Evolutionary conservation across 2,888 invertebrate species (phyloP).

Genomic region (Tuberolachnus salignus): DNA sequence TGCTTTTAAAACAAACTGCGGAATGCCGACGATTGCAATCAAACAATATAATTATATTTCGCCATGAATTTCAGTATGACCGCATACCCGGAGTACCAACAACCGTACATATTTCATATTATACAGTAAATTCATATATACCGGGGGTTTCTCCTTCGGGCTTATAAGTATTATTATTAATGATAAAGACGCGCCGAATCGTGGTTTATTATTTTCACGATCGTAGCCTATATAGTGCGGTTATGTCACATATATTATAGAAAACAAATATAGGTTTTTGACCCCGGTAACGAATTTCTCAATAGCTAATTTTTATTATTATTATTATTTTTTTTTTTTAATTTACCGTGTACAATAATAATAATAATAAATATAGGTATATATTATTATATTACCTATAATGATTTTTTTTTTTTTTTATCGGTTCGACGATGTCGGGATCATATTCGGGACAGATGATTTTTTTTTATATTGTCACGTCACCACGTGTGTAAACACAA

Average conservation of each 20-base stretch:
- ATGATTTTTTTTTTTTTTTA: too few relatives aligned
- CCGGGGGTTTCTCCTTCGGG: neutral
- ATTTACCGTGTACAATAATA: conserved; percentile 15
- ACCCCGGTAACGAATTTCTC: conserved; percentile 32
- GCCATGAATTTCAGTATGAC: neutral
- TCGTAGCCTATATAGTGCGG: neutral
- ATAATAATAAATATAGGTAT: neutral
- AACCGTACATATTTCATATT: neutral
- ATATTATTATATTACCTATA: neutral
- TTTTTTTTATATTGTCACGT: conserved; percentile 41
- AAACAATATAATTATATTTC: too few relatives aligned
- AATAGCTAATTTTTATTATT: conserved; percentile 23
- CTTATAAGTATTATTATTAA: neutral
- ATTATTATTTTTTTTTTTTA: conserved; percentile 27
- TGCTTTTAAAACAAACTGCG: too few relatives aligned
- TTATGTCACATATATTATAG: neutral
- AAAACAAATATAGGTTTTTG: conserved; percentile 35
- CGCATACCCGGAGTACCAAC: neutral
- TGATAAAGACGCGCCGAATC: neutral
- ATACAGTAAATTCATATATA: neutral
- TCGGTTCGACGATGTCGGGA: neutral
- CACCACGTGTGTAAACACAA: conserved; percentile 51
- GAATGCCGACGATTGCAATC: too few relatives aligned
- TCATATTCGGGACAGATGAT: conserved; percentile 24
- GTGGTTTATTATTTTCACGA: neutral